These are phyloP conservation scores for Pristionchus arcanus DNA, from an alignment of 2,888 invertebrate species.

Conservation along the genomic window DNA sequence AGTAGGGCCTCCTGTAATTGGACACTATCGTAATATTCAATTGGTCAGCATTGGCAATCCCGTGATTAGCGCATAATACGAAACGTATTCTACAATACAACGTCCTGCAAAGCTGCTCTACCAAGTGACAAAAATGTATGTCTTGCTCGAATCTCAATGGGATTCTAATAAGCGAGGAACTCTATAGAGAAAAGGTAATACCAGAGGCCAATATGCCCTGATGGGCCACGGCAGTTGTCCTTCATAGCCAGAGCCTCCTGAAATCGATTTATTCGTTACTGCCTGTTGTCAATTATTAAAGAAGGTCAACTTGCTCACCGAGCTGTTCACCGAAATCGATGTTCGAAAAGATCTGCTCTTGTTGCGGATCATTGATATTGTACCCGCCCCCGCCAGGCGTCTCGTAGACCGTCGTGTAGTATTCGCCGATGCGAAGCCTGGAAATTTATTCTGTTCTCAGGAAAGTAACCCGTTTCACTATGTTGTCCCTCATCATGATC, in stretches of 20 bases:
- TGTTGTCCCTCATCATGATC: too few relatives aligned
- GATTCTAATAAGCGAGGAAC: neutral
- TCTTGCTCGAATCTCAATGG: neutral
- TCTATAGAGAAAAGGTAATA: neutral
- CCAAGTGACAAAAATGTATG: too few relatives aligned
- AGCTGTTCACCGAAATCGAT: constrained; percentile 25
- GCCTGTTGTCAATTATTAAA: too few relatives aligned
- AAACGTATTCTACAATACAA: too few relatives aligned
- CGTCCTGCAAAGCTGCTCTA: too few relatives aligned
- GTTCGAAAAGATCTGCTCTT: neutral
- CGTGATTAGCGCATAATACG: too few relatives aligned
- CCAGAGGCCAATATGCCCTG: neutral
- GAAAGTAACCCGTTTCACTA: too few relatives aligned
- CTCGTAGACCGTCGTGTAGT: constrained; percentile 12
- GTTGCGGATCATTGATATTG: neutral
- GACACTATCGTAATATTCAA: too few relatives aligned
- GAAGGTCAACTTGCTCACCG: too few relatives aligned
- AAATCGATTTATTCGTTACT: neutral
- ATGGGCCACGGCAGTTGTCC: neutral
- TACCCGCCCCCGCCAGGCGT: neutral
- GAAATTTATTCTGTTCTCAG: neutral
- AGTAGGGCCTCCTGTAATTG: too few relatives aligned
- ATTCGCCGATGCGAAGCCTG: constrained; percentile 7
- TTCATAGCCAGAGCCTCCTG: constrained; percentile 14
- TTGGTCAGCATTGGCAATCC: too few relatives aligned